Evolutionary conservation across 2,888 invertebrate genomes (phyloP).

Genomic region (Charanyca ferruginea): DNA sequence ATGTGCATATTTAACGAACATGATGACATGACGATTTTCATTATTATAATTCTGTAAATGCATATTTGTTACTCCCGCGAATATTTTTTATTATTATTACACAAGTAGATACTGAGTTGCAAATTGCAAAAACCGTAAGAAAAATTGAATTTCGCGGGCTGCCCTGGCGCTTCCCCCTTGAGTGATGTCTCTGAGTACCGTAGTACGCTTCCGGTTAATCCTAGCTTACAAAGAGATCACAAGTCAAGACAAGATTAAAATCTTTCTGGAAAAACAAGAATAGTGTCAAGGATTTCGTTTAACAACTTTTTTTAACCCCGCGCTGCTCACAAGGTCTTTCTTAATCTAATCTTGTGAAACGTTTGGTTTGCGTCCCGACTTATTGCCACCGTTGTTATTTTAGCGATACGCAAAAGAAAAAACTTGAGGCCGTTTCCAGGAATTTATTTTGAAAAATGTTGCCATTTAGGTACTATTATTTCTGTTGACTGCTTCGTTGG

Average conservation of each 20-base stretch:
- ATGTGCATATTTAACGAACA: no score
- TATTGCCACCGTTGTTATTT: constrained; percentile 5
- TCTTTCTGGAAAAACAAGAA: not conserved
- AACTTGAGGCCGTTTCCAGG: not conserved
- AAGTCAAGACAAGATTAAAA: constrained; percentile 13
- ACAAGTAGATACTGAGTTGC: no score
- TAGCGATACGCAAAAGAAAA: constrained; percentile 8
- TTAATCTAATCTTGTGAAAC: constrained; percentile 34
- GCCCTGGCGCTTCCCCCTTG: no score
- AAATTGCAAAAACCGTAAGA: no score
- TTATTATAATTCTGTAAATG: no score
- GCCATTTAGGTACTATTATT: not conserved
- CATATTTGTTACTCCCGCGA: no score
- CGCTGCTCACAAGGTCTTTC: not conserved
- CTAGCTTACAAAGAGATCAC: not conserved
- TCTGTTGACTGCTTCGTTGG: not conserved
- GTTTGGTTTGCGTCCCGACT: constrained; percentile 6
- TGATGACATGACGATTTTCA: no score
- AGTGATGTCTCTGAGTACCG: no score
- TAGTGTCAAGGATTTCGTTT: not conserved
- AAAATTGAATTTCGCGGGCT: no score
- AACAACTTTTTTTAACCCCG: not conserved
- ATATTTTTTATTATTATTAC: no score
- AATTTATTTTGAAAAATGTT: constrained; percentile 3
- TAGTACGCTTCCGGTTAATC: not conserved